These are phyloP conservation scores for Tachyglossus aculeatus DNA, from an alignment of 2,797 vertebrate species.

Conservation along the genomic window DNA sequence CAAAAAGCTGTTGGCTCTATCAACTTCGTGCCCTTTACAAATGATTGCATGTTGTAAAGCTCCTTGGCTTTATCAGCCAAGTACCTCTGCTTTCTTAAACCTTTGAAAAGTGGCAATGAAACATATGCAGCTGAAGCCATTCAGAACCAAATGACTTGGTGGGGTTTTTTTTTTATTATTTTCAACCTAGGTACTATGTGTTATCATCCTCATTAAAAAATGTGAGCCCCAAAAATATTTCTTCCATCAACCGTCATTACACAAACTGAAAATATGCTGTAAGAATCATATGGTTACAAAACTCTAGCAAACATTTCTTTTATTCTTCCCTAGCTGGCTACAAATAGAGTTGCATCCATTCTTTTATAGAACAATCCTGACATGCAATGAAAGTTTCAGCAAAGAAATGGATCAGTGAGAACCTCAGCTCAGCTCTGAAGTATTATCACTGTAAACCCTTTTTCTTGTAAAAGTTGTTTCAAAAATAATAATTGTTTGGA, in stretches of 20 bases:
- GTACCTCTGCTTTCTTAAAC: constrained; percentile 40
- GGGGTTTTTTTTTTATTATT: constrained; percentile 5
- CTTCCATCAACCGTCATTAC: no score
- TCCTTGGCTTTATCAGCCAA: constrained; percentile 52
- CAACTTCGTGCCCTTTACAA: constrained; percentile 54
- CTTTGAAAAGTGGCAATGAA: constrained; percentile 20
- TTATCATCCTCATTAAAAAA: no score
- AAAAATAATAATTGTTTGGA: not conserved
- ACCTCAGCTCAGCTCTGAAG: constrained; percentile 42
- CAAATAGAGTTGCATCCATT: constrained; percentile 62
- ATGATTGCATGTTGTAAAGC: constrained; percentile 39
- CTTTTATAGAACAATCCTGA: constrained; percentile 57
- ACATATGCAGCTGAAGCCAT: constrained; percentile 21
- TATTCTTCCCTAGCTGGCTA: constrained; percentile 42
- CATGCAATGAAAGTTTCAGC: constrained; percentile 63
- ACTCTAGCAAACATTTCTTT: constrained; percentile 12
- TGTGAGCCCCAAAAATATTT: no score
- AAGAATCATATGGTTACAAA: constrained; percentile 1
- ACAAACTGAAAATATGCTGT: constrained; percentile 12
- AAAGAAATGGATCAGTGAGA: constrained; percentile 45
- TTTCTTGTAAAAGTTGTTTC: constrained; percentile 40
- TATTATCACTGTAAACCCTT: constrained; percentile 46
- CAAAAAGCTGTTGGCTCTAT: constrained; percentile 62
- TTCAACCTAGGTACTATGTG: not conserved
- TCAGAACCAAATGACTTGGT: not conserved